Percentiles rank a stretch among this genome's conserved stretches.
These are phyloP conservation scores for Galbula dea DNA, from an alignment of 2,113 vertebrate genomes.

Conservation along the genomic window DNA sequence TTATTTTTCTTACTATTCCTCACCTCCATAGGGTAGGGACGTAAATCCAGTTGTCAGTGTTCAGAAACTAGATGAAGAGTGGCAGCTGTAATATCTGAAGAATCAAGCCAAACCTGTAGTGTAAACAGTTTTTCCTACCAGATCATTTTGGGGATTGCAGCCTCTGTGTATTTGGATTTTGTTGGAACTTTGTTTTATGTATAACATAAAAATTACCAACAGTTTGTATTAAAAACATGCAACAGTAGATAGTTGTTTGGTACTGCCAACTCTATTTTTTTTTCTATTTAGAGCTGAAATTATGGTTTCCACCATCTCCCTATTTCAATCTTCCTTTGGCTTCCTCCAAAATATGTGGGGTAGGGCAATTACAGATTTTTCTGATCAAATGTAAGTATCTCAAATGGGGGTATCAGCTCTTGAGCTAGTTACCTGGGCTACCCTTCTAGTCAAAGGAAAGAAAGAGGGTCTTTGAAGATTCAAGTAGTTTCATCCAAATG, in stretches of 20 bases:
- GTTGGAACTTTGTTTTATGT: neutral
- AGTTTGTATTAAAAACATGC: neutral
- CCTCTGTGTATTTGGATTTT: neutral
- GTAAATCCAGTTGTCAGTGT: neutral
- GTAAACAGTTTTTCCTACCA: neutral
- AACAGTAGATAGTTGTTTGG: neutral
- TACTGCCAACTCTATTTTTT: neutral
- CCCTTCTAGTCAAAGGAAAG: neutral
- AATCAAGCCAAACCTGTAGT: neutral
- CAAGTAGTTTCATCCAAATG: neutral
- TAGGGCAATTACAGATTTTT: neutral
- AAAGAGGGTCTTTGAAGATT: neutral
- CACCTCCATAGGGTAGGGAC: neutral
- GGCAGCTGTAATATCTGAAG: neutral
- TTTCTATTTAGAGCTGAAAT: neutral
- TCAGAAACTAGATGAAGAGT: neutral
- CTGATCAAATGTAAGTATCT: neutral
- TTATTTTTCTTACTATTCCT: conserved; percentile 43
- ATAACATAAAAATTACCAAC: neutral
- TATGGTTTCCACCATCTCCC: neutral
- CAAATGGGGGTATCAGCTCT: neutral
- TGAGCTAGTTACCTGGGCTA: neutral
- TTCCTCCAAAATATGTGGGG: neutral
- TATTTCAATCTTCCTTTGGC: neutral
- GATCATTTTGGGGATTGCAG: neutral